These are phyloP conservation scores for Rhyacophila evoluta DNA, from an alignment of 2,888 invertebrate species.

Conservation along the genomic window DNA sequence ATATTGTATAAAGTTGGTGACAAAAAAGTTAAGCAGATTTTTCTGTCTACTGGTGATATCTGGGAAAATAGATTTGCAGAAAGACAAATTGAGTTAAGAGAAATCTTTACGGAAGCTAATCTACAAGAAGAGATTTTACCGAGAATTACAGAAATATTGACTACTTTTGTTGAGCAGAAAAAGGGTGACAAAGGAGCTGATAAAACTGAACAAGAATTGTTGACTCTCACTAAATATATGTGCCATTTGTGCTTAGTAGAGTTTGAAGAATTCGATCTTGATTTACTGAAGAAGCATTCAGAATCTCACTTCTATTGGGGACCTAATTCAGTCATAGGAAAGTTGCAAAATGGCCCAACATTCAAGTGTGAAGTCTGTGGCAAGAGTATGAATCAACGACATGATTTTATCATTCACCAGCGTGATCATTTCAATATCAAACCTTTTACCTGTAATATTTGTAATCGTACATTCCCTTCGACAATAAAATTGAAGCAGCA, in stretches of 20 bases:
- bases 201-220: conserved; percentile 30
- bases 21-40: not conserved
- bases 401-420: conserved; percentile 55
- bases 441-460: conserved; percentile 55
- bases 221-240: conserved; percentile 43
- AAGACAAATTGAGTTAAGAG: conserved; percentile 43
- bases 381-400: conserved; percentile 54
- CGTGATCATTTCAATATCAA: conserved; percentile 54
- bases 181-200: not conserved
- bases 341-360: conserved; percentile 42
- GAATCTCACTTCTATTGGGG: conserved; percentile 56
- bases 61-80: conserved; percentile 45
- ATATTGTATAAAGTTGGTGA: not conserved
- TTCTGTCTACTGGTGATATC: not conserved
- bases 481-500: conserved; percentile 52
- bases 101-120: conserved; percentile 39
- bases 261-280: conserved; percentile 55
- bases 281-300: conserved; percentile 57
- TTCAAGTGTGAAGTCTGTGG: conserved; percentile 56
- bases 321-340: conserved; percentile 27
- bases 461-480: conserved; percentile 54
- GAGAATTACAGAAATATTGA: conserved; percentile 36
- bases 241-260: conserved; percentile 57
- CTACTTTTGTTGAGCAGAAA: conserved; percentile 23
- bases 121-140: conserved; percentile 46